These are phyloP conservation scores for Scrobipalpa costella DNA, from an alignment of 2,888 invertebrate species.

Conservation along the genomic window DNA sequence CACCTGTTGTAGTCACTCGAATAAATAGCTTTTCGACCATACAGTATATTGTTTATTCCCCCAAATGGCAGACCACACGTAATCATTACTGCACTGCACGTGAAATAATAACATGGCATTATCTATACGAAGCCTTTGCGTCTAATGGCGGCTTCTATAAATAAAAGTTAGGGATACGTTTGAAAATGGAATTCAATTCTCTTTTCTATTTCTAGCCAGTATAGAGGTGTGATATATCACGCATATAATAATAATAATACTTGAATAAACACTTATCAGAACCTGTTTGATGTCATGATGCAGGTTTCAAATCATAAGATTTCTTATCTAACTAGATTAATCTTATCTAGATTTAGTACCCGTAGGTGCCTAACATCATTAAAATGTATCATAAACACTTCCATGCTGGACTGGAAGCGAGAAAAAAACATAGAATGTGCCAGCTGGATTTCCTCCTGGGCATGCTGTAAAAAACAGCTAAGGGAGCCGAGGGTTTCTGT, in stretches of 20 bases:
- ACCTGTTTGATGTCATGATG: too few species aligned
- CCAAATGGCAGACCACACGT: constrained; percentile 26
- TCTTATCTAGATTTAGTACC: too few species aligned
- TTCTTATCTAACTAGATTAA: too few species aligned
- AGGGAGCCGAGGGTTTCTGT: too few species aligned
- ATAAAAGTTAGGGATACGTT: background rate
- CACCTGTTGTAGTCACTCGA: constrained; percentile 32
- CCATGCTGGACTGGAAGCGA: too few species aligned
- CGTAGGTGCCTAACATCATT: too few species aligned
- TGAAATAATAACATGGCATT: constrained; percentile 30
- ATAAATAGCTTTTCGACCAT: constrained; percentile 9
- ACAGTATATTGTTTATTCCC: constrained; percentile 26
- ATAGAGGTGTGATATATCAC: background rate
- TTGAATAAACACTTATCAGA: too few species aligned
- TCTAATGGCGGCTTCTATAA: background rate
- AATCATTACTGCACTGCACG: constrained; percentile 28
- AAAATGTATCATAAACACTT: too few species aligned
- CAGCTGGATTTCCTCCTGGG: too few species aligned
- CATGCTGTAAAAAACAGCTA: too few species aligned
- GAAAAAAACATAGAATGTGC: too few species aligned
- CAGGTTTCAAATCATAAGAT: too few species aligned
- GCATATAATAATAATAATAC: background rate
- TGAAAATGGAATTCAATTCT: background rate
- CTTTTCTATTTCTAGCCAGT: background rate
- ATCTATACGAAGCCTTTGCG: constrained; percentile 10